Conservation (phyloP, 2,888 invertebrate species). For the Cacoxenus indagator region DNA sequence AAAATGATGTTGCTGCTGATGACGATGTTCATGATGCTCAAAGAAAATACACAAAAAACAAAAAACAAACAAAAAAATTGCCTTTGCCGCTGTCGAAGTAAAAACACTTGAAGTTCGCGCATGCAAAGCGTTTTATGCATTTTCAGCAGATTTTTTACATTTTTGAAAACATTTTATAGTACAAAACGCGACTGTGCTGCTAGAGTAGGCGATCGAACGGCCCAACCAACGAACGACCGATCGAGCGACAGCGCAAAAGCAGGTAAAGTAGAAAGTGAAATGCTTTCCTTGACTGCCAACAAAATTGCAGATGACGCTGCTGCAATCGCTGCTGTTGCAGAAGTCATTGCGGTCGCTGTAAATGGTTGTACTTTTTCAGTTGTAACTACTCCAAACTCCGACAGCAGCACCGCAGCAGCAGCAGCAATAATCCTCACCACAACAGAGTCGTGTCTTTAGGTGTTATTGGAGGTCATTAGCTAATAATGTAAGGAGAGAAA, state of each 20-base stretch:
- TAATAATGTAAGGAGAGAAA: conserved; percentile 20
- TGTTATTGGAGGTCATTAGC: conserved; percentile 23
- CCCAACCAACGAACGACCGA: neutral
- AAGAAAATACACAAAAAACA: neutral
- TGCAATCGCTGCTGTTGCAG: conserved; percentile 18
- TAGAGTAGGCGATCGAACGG: neutral
- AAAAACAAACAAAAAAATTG: neutral
- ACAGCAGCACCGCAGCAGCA: conserved; percentile 20
- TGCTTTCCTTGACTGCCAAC: conserved; percentile 35
- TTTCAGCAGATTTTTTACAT: conserved; percentile 28
- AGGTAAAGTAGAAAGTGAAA: conserved; percentile 39
- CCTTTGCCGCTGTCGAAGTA: neutral
- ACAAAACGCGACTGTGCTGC: neutral
- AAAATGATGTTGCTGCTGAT: neutral
- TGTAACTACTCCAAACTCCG: neutral
- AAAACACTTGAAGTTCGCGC: neutral
- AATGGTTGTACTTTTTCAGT: conserved; percentile 24
- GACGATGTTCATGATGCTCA: neutral
- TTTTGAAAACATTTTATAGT: conserved; percentile 24
- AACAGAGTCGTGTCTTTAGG: conserved; percentile 19
- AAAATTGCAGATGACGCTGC: conserved; percentile 49
- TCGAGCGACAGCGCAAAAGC: conserved; percentile 11
- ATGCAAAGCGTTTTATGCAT: conserved; percentile 11
- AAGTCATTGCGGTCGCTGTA: conserved; percentile 43
- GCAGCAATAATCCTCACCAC: neutral